These are phyloP conservation scores for Tetrapedia diversipes DNA, from an alignment of 2,888 invertebrate genomes.

Conservation along the genomic window DNA sequence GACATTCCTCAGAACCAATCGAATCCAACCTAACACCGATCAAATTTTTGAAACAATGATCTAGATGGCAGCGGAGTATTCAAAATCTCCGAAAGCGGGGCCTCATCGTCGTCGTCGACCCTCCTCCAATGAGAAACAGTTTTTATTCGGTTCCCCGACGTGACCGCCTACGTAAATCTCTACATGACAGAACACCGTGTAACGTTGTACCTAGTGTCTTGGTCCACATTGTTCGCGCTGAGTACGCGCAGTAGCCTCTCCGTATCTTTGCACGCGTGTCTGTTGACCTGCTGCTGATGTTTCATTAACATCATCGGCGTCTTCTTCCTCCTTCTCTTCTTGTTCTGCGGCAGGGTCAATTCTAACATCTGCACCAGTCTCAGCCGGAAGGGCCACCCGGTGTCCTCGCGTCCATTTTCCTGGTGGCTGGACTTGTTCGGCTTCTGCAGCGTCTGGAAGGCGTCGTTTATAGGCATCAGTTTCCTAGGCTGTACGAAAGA, in stretches of 20 bases:
- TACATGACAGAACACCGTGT: constrained; percentile 81
- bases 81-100: not conserved
- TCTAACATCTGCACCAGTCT: constrained; percentile 79
- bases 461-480: constrained; percentile 51
- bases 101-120: not conserved
- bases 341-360: constrained; percentile 74
- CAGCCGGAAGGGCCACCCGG: constrained; percentile 75
- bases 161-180: constrained; percentile 41
- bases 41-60: too few species aligned
- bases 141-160: constrained; percentile 17
- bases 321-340: constrained; percentile 71
- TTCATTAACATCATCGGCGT: constrained; percentile 74
- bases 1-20: not conserved
- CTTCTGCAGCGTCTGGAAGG: constrained; percentile 44
- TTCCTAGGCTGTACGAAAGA: constrained; percentile 72
- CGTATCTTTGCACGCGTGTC: constrained; percentile 78
- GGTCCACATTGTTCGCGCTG: constrained; percentile 82
- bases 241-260: constrained; percentile 81
- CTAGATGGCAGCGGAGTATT: not conserved
- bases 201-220: constrained; percentile 80
- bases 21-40: not conserved
- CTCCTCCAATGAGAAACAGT: constrained; percentile 9
- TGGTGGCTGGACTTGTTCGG: constrained; percentile 55
- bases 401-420: constrained; percentile 66
- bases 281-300: constrained; percentile 68